phyloP scores from a whole-genome alignment of 1,140 invertebrate genomes.

The Asbolus verrucosus region DNA sequence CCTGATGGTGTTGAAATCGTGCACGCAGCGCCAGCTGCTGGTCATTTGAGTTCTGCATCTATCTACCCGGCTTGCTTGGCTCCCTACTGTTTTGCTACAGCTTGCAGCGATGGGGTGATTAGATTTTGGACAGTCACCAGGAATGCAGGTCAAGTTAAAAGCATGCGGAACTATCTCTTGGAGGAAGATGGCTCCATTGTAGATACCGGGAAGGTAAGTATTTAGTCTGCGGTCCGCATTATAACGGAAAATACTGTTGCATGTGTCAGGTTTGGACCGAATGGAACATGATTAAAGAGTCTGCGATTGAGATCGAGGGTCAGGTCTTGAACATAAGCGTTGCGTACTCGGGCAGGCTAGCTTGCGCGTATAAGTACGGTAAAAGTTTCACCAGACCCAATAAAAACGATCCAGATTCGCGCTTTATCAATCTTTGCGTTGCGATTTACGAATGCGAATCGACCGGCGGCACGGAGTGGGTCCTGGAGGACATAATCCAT shows the following conservation, averaged over 20 bases:
- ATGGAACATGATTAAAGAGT: constrained; percentile 70
- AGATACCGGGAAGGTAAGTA: constrained; percentile 64
- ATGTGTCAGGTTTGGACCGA: constrained; percentile 53
- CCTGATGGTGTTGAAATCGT: constrained; percentile 92
- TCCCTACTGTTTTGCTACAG: constrained; percentile 94
- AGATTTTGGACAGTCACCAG: constrained; percentile 66
- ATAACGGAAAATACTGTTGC: constrained; percentile 6
- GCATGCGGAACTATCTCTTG: constrained; percentile 54
- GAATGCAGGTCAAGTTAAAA: constrained; percentile 52
- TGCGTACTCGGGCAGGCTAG: constrained; percentile 96
- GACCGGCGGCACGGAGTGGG: constrained; percentile 97
- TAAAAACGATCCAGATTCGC: constrained; percentile 81
- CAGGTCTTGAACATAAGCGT: constrained; percentile 94
- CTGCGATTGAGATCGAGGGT: constrained; percentile 81
- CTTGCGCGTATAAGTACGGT: constrained; percentile 95
- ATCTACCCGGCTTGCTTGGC: constrained; percentile 98
- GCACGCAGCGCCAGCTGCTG: constrained; percentile 92
- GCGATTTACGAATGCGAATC: constrained; percentile 99
- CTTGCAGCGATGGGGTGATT: constrained; percentile 88
- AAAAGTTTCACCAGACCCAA: constrained; percentile 85
- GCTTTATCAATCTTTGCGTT: constrained; percentile 93
- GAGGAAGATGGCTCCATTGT: constrained; percentile 70
- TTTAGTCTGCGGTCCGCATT: constrained; percentile 28
- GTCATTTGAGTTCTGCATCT: constrained; percentile 97
- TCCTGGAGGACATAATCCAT: constrained; percentile 97